Evolutionary conservation across 2,888 invertebrate genomes (phyloP).

Genomic region (Dinocampus coccinellae): DNA sequence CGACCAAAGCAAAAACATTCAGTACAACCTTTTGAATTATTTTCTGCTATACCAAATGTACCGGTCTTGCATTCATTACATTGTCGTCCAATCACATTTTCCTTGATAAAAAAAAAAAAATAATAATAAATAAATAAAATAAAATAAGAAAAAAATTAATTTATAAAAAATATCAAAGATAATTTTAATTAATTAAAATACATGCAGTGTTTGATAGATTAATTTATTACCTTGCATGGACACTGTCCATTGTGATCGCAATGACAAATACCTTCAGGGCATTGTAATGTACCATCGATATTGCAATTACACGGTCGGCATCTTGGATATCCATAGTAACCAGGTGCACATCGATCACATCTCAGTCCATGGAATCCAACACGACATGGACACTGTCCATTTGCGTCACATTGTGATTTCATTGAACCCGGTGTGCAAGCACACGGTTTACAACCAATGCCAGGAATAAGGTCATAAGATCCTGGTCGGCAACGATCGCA

Average conservation of each 20-base stretch:
- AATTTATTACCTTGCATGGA: constrained; percentile 82
- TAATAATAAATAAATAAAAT: background rate
- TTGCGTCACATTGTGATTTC: constrained; percentile 77
- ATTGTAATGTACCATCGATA: constrained; percentile 77
- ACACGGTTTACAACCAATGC: constrained; percentile 86
- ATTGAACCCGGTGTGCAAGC: constrained; percentile 82
- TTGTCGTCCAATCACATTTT: constrained; percentile 84
- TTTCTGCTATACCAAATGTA: constrained; percentile 85
- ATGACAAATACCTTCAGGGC: constrained; percentile 71
- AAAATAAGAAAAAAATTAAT: background rate
- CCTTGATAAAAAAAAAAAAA: constrained; percentile 69
- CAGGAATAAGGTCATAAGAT: constrained; percentile 82
- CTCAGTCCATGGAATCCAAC: constrained; percentile 81
- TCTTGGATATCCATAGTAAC: constrained; percentile 90
- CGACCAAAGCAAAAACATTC: constrained; percentile 97
- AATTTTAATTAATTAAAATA: background rate
- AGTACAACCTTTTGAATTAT: constrained; percentile 90
- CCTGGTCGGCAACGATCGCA: constrained; percentile 87
- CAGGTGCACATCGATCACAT: constrained; percentile 87
- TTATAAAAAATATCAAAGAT: background rate
- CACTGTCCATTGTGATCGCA: constrained; percentile 90
- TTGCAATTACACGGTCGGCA: constrained; percentile 90
- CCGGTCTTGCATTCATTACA: constrained; percentile 88
- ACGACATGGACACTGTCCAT: constrained; percentile 84
- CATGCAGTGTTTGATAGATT: background rate